Base-by-base conservation (phyloP, 2,797 vertebrate species). In the Phyllotis vaccarum region DNA sequence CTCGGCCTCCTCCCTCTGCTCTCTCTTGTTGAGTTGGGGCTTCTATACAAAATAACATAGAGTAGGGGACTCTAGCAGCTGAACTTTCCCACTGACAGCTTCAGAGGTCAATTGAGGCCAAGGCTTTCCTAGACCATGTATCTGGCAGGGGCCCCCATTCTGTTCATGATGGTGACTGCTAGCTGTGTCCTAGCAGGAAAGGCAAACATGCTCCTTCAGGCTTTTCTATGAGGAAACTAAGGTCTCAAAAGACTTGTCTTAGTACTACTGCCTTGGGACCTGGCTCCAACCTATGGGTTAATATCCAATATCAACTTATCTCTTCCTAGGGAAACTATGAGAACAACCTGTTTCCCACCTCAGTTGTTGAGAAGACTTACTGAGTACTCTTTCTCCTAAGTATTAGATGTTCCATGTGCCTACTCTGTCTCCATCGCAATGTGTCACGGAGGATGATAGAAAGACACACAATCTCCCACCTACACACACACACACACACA, bases 341-440 rank as follows among this genome's bases (percentile, higher is more conserved):
- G 86, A 86, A 43, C 13, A 89, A 13, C 3, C 58, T 54, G n/a
- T 91, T 49, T 49, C 46, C 31, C 22, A 16, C 34, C 72, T 17
- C 6, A 17, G 9, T 17, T 70, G 1, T 46, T 76, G 29, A n/a
- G 43, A 43, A 85, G 17, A 34, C 1, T 52, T 66, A 9, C 43
- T 40, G 5, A 75, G 40, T 24, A 0, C 21, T 5, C 16, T 2
- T 64, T 64, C 60, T 91, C 82, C 92, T 52, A 81, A 52, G 40
- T 37, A 7, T n/a, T 54, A 19, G 66, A 19, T 40, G 9, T 11
- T 81, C 78, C 86, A 16, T 27, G 6, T 16, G 1, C 5, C 37
- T 31, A 3, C 0, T 19, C 46, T 80, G 1, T 70, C n/a, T 58
- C 31, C 54, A 52, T 2, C 31, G 19, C 14, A 8, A 3, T 7